phyloP scores from a whole-genome alignment of 2,797 vertebrate genomes.

The Lepus townsendii region DNA sequence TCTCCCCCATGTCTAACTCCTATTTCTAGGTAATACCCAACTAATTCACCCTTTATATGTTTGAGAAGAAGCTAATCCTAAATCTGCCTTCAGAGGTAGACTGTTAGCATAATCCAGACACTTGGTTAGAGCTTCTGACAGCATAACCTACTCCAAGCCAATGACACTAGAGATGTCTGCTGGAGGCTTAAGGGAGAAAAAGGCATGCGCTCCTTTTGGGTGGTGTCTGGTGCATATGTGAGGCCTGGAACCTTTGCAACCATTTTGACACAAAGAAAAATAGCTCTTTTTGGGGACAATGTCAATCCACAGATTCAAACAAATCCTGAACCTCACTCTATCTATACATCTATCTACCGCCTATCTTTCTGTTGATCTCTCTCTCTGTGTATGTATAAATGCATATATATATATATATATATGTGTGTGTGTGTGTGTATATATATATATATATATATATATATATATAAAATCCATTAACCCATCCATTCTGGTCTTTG shows the following conservation, averaged over 20 bases:
- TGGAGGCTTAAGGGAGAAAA: background rate
- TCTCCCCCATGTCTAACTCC: background rate
- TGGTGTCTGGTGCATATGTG: background rate
- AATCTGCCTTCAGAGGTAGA: background rate
- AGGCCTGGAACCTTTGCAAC: background rate
- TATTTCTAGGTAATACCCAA: background rate
- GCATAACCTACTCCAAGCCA: background rate
- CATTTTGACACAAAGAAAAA: background rate
- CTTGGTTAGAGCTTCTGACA: background rate
- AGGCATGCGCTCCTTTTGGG: background rate
- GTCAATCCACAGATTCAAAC: background rate
- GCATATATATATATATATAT: too few relatives aligned
- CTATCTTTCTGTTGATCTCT: background rate
- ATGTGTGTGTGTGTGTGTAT: too few relatives aligned
- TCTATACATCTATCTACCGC: too few relatives aligned
- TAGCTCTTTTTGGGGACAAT: background rate
- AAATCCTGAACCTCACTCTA: background rate
- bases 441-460: background rate
- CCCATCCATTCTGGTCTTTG: background rate
- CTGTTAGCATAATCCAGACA: slow-evolving; percentile 37
- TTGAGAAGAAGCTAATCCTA: background rate
- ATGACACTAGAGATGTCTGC: background rate
- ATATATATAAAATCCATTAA: background rate
- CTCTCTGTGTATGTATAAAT: background rate
- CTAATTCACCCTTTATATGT: background rate